Conservation (phyloP, 2,113 vertebrate genomes). For the Siniperca chuatsi region DNA sequence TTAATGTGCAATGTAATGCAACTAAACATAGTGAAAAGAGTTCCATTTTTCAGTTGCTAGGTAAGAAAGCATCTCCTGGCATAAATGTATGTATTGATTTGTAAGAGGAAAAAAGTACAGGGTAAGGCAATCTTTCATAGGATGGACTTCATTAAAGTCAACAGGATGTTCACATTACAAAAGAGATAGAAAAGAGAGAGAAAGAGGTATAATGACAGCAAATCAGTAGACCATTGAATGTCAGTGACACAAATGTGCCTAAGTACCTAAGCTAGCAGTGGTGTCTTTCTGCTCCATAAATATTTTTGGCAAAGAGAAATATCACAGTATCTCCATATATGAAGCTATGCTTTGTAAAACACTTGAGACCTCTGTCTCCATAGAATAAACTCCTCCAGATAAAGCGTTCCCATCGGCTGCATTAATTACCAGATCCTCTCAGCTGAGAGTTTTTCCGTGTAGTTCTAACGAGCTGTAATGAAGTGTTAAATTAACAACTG, state of each 20-base stretch:
- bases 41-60: background rate
- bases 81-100: background rate
- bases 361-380: conserved; percentile 1
- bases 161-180: conserved; percentile 4
- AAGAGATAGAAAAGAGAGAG: background rate
- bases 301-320: background rate
- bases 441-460: conserved; percentile 34
- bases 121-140: background rate
- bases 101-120: background rate
- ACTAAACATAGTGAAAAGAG: too few relatives aligned
- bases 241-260: background rate
- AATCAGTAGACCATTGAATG: background rate
- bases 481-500: conserved; percentile 71
- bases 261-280: background rate
- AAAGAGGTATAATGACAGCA: background rate
- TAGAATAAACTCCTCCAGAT: conserved; percentile 6
- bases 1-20: background rate
- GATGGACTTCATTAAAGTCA: background rate
- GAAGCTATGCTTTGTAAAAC: conserved; percentile 17
- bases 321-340: background rate
- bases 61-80: background rate
- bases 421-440: conserved; percentile 63
- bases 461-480: conserved; percentile 60
- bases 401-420: conserved; percentile 35
- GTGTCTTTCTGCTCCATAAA: background rate